Conservation (phyloP, 2,797 vertebrate species). For the Aphelocoma californica region DNA sequence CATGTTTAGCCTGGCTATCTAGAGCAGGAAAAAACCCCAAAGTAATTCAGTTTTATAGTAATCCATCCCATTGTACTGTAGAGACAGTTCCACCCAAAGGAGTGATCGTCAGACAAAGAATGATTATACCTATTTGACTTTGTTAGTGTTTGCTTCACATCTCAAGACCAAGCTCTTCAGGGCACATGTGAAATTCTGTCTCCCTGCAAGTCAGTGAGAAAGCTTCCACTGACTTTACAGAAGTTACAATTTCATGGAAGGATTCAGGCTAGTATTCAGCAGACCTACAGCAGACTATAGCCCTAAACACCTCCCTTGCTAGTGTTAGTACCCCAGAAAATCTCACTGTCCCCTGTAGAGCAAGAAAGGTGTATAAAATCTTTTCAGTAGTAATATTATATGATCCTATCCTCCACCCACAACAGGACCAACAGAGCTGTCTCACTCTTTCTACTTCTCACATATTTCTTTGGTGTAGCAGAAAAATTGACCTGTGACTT, state of each 20-base stretch:
- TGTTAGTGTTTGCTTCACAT: neutral
- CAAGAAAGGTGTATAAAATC: neutral
- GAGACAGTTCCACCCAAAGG: neutral
- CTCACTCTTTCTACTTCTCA: neutral
- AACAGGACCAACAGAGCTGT: neutral
- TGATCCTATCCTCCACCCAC: neutral
- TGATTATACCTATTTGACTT: neutral
- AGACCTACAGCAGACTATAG: neutral
- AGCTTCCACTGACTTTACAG: neutral
- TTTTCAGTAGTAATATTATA: neutral
- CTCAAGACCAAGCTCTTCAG: neutral
- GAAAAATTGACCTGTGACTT: neutral
- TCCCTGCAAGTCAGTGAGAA: neutral
- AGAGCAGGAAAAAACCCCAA: neutral
- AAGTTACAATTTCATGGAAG: neutral
- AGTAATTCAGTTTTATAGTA: neutral
- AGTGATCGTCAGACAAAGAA: neutral
- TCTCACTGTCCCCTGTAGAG: neutral
- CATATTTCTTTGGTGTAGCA: neutral
- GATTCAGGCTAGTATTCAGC: neutral
- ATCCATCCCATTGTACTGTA: neutral
- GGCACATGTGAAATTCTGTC: neutral
- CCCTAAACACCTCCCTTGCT: neutral
- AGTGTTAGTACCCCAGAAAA: neutral
- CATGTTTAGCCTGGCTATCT: neutral